These are phyloP conservation scores for Trichacis sp. DNA, from an alignment of 2,888 invertebrate genomes.

Conservation along the genomic window DNA sequence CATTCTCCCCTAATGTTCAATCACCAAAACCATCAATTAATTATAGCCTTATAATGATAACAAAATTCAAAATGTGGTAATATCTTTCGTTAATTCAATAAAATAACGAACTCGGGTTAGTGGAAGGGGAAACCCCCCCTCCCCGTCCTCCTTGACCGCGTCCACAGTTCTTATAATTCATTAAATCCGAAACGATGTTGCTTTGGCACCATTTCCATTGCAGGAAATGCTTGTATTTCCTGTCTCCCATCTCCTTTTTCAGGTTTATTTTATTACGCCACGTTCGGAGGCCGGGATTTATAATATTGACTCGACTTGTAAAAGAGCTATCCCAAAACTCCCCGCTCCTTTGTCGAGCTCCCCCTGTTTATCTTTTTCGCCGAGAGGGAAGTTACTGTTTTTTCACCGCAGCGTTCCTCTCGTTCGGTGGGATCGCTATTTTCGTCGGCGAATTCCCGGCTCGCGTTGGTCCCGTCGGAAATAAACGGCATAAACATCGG, in stretches of 20 bases:
- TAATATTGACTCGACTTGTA: conserved; percentile 14
- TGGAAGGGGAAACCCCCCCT: no score
- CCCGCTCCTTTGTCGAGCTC: background rate
- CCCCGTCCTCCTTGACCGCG: no score
- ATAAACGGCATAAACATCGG: conserved; percentile 39
- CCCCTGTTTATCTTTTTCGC: conserved; percentile 12
- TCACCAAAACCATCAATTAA: no score
- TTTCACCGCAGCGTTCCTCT: conserved; percentile 29
- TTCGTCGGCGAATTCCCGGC: conserved; percentile 37
- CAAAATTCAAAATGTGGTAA: no score
- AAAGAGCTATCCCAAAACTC: conserved; percentile 10
- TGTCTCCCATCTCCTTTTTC: background rate
- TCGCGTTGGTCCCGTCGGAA: conserved; percentile 30
- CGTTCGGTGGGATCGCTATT: conserved; percentile 53
- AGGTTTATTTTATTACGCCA: conserved; percentile 19
- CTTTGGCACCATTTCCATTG: no score
- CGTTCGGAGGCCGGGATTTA: conserved; percentile 18
- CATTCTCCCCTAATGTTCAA: no score
- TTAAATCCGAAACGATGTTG: no score
- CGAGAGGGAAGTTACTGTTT: conserved; percentile 7
- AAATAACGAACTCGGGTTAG: no score
- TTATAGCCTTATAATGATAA: no score
- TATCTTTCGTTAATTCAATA: no score
- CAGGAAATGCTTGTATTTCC: background rate
- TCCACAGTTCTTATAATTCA: no score